phyloP scores from a whole-genome alignment of 2,113 vertebrate genomes.

The Dryoscopus gambensis region DNA sequence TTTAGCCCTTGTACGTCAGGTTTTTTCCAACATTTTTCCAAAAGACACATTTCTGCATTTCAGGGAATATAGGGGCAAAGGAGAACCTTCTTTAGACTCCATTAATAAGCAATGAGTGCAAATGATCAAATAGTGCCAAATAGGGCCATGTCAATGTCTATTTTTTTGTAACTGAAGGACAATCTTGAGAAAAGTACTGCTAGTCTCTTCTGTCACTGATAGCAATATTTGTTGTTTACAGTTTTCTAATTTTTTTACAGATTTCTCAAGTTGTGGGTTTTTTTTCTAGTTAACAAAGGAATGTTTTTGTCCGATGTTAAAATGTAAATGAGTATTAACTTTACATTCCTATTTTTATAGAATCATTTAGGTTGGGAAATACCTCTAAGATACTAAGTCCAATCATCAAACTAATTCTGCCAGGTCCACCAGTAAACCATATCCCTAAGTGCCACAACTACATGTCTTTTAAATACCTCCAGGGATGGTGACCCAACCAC shows the following conservation, averaged over 20 bases:
- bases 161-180: background rate
- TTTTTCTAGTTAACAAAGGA: background rate
- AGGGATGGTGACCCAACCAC: background rate
- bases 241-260: background rate
- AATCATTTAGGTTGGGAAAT: background rate
- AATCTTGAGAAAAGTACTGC: background rate
- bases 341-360: constrained; percentile 19
- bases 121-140: background rate
- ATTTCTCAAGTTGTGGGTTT: background rate
- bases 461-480: background rate
- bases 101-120: background rate
- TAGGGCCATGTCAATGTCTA: rapidly evolving
- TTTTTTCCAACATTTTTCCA: background rate
- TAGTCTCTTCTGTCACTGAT: background rate
- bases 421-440: background rate
- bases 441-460: background rate
- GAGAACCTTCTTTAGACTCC: background rate
- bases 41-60: background rate
- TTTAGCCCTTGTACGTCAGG: background rate
- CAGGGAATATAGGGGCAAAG: background rate
- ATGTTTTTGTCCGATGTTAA: background rate
- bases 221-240: background rate
- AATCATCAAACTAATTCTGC: background rate
- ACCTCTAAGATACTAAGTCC: background rate
- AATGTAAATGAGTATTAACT: constrained; percentile 8